Percentiles rank a stretch among this genome's conserved stretches.
Conservation (phyloP, 2,888 invertebrate genomes). For the Oligia latruncula region DNA sequence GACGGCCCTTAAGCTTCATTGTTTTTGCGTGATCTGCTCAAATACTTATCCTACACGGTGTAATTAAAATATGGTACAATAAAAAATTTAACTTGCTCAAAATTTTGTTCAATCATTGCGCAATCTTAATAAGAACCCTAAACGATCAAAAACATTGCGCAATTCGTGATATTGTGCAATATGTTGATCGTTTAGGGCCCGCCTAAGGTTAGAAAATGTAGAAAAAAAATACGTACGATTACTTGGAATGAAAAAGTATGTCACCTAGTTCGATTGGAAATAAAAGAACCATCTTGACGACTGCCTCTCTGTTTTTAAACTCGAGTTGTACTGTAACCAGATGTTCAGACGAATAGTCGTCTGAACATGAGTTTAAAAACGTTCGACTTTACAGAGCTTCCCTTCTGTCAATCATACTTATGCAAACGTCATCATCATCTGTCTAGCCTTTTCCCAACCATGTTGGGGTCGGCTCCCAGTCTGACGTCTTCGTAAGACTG, state of each 20-base stretch:
- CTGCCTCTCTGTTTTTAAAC: too few relatives aligned
- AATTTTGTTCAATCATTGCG: neutral
- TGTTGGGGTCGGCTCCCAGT: too few relatives aligned
- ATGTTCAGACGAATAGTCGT: too few relatives aligned
- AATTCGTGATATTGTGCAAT: neutral
- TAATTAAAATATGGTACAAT: neutral
- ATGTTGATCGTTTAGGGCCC: too few relatives aligned
- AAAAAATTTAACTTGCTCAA: neutral
- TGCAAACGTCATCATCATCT: neutral
- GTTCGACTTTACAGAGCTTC: neutral
- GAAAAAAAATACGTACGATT: constrained; percentile 1
- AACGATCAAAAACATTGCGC: neutral
- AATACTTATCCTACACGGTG: neutral
- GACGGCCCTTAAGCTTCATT: neutral
- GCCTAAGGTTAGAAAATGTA: too few relatives aligned
- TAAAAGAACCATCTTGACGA: constrained; percentile 17
- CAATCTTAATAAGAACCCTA: neutral
- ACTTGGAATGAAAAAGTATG: constrained; percentile 10
- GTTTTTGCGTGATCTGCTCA: neutral
- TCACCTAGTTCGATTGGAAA: constrained; percentile 24
- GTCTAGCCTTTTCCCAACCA: too few relatives aligned
- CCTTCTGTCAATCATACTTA: neutral
- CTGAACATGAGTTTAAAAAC: neutral
- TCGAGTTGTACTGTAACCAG: too few relatives aligned
- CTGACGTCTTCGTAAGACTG: too few relatives aligned